phyloP scores from a whole-genome alignment of 2,797 vertebrate species.

The Coregonus sp. region DNA sequence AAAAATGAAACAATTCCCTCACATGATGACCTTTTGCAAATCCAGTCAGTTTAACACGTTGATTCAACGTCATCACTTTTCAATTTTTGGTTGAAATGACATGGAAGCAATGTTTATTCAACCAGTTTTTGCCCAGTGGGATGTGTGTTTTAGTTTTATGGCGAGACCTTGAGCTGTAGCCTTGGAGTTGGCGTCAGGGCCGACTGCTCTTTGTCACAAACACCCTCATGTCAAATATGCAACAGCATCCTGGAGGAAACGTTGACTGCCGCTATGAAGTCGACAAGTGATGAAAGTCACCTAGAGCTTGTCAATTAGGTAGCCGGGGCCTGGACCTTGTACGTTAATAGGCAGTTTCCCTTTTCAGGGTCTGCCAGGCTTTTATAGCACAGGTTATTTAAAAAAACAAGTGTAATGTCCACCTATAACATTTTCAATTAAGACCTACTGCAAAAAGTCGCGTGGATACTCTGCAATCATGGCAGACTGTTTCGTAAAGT shows the following conservation, averaged over 20 bases:
- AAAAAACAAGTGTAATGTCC: constrained; percentile 74
- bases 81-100: too few relatives aligned
- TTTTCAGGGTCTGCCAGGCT: constrained; percentile 70
- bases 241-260: constrained; percentile 88
- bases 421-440: constrained; percentile 79
- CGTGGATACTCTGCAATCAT: constrained; percentile 67
- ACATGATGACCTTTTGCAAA: too few relatives aligned
- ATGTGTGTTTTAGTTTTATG: constrained; percentile 71
- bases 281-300: constrained; percentile 94
- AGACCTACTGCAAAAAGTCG: constrained; percentile 70
- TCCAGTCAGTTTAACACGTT: too few relatives aligned
- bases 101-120: too few relatives aligned
- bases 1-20: too few relatives aligned
- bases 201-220: constrained; percentile 86
- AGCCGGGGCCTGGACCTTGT: constrained; percentile 84
- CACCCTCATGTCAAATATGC: constrained; percentile 82
- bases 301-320: constrained; percentile 91
- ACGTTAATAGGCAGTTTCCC: constrained; percentile 86
- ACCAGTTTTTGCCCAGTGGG: too few relatives aligned
- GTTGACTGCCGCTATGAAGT: constrained; percentile 88
- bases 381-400: constrained; percentile 83
- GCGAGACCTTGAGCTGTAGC: constrained; percentile 70
- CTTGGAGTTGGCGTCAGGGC: constrained; percentile 51
- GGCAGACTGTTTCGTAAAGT: constrained; percentile 68
- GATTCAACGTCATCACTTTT: too few relatives aligned